Evolutionary conservation across 1,140 invertebrate genomes (phyloP), one percentile per base, ranked within the genome.

Genomic region (Triops cancriformis): DNA sequence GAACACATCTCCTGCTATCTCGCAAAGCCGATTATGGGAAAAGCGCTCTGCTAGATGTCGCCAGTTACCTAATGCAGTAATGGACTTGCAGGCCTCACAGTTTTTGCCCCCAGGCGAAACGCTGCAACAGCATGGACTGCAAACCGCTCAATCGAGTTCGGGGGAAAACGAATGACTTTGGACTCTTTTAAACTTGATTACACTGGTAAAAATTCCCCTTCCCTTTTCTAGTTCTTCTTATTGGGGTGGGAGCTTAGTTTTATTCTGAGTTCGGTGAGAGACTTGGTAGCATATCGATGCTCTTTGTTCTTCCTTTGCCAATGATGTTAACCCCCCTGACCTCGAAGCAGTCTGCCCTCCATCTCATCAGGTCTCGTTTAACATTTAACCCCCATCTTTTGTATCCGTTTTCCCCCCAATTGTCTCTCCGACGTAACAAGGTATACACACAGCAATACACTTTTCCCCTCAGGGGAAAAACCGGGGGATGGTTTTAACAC

Each of bases 311-410:
- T 7, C 31, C 31, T 37, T 23, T 23, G 10, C 51, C 51, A 12
- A 9, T 64, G 51, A 64, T 64, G 51, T 64, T 64, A 64, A 64
- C 51, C 51, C 51, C 51, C 51, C 51, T 64, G 51, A 64, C 51
- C 51, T 64, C 51, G 18, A 64, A 64, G 51, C 51, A 64, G 51
- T 64, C 51, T 64, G 51, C 51, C 51, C 51, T 64, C 51, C 51
- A 64, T 64, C 51, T 64, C 51, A 64, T 64, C 51, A 64, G 51
- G 51, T 64, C 51, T 64, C 51, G 51, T 64, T 64, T 64, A 64
- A 64, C 51, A 64, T 64, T 64, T 64, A 64, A 64, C 51, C 51
- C 51, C 51, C 51, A 18, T 64, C 51, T 64, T 64, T 64, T 64
- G 51, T 64, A 64, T 64, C 51, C 14, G 23, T 64, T 18, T 9